phyloP scores from a whole-genome alignment of 2,888 invertebrate genomes.

The Embidobia sp. region DNA sequence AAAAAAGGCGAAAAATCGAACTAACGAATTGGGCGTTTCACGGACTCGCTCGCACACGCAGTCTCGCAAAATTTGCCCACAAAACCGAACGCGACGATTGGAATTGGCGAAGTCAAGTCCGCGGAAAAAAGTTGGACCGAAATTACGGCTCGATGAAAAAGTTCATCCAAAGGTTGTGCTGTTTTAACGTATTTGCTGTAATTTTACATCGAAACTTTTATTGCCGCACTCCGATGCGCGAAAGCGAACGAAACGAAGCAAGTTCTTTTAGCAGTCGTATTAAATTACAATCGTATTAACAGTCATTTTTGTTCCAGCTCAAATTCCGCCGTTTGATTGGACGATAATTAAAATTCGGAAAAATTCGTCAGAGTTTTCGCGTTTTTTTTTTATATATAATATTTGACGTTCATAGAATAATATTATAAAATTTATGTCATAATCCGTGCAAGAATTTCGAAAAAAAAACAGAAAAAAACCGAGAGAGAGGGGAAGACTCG shows the following conservation, averaged over 20 bases:
- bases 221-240: slow-evolving; percentile 12
- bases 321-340: too few species aligned
- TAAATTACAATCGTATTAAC: slow-evolving; percentile 14
- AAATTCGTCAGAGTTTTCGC: neutral
- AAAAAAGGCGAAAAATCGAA: too few species aligned
- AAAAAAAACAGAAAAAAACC: slow-evolving; percentile 1
- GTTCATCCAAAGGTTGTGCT: slow-evolving; percentile 14
- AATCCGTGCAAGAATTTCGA: slow-evolving; percentile 12
- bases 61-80: slow-evolving; percentile 12
- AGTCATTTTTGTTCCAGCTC: neutral
- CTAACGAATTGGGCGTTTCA: too few species aligned
- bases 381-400: too few species aligned
- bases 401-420: too few species aligned
- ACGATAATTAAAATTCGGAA: neutral
- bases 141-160: slow-evolving; percentile 23
- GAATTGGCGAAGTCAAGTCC: slow-evolving; percentile 2
- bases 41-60: too few species aligned
- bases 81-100: slow-evolving; percentile 10
- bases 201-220: slow-evolving; percentile 45
- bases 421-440: too few species aligned
- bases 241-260: slow-evolving; percentile 3
- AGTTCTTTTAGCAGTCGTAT: slow-evolving; percentile 4
- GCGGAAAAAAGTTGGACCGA: neutral
- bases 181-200: slow-evolving; percentile 25
- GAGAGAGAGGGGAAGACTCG: slow-evolving; percentile 22